Conservation (phyloP, 2,113 vertebrate species). For the Nothobranchius furzeri region DNA sequence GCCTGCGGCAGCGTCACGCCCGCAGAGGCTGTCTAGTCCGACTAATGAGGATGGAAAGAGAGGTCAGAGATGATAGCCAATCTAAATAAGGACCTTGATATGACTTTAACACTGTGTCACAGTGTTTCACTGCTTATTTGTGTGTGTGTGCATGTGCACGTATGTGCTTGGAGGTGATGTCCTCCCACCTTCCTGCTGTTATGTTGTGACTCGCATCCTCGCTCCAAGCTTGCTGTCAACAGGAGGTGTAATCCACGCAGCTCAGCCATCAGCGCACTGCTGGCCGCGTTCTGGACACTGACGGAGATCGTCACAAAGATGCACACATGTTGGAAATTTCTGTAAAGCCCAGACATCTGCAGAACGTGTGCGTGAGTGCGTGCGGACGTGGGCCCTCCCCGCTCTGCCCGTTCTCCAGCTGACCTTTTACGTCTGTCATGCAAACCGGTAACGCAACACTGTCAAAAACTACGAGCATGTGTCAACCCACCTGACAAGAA, state of each 20-base stretch:
- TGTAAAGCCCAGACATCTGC: constrained; percentile 15
- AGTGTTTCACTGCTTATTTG: constrained; percentile 45
- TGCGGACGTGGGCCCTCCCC: not conserved
- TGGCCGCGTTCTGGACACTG: constrained; percentile 36
- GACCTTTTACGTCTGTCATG: constrained; percentile 44
- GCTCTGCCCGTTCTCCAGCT: constrained; percentile 36
- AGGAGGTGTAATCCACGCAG: constrained; percentile 65
- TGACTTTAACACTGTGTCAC: constrained; percentile 73
- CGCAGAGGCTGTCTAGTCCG: constrained; percentile 59
- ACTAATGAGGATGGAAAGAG: constrained; percentile 75
- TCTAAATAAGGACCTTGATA: constrained; percentile 76
- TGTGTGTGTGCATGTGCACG: constrained; percentile 28
- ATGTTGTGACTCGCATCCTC: constrained; percentile 72
- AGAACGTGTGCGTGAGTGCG: constrained; percentile 11
- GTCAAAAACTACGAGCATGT: constrained; percentile 52
- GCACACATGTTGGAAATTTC: constrained; percentile 16
- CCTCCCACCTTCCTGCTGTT: constrained; percentile 75
- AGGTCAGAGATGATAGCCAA: constrained; percentile 75
- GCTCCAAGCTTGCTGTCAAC: constrained; percentile 67
- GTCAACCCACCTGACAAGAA: constrained; percentile 64
- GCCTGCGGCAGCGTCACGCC: constrained; percentile 56
- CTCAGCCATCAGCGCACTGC: constrained; percentile 59
- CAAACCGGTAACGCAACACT: constrained; percentile 56
- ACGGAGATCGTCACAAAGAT: constrained; percentile 37
- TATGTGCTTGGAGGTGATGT: constrained; percentile 64